Evolutionary conservation across 2,797 vertebrate species (phyloP).

Genomic region (Gallirallus australis): DNA sequence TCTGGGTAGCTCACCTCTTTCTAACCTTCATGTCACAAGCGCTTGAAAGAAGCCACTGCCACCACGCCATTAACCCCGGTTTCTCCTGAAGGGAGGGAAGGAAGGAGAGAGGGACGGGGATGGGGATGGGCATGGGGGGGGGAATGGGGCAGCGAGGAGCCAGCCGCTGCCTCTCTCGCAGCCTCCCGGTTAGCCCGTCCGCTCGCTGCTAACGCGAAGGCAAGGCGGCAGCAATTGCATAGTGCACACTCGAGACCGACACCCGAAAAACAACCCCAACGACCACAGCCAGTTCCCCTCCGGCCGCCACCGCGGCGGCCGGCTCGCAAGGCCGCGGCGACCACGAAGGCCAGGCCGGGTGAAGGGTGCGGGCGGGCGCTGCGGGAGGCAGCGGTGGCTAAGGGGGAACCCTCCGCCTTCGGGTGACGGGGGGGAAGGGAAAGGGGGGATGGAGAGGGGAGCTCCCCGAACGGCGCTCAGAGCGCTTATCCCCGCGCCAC

Average conservation of each 20-base stretch:
- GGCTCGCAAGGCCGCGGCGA: background rate
- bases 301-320: background rate
- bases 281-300: background rate
- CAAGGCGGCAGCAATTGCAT: conserved; percentile 49
- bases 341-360: background rate
- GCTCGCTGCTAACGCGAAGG: background rate
- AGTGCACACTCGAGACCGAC: conserved; percentile 24
- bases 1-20: conserved; percentile 2
- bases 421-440: background rate
- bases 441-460: too few species aligned
- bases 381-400: background rate
- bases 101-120: too few species aligned
- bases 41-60: background rate
- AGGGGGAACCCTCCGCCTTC: too few species aligned
- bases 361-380: background rate
- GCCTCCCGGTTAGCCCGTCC: background rate
- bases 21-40: conserved; percentile 54
- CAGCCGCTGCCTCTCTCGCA: background rate
- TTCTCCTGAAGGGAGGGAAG: too few species aligned
- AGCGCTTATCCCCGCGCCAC: background rate
- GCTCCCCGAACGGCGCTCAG: background rate
- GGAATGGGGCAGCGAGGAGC: background rate
- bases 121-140: background rate
- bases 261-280: background rate
- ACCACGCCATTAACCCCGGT: background rate